phyloP scores from a whole-genome alignment of 2,888 invertebrate species.

The Timema cristinae region DNA sequence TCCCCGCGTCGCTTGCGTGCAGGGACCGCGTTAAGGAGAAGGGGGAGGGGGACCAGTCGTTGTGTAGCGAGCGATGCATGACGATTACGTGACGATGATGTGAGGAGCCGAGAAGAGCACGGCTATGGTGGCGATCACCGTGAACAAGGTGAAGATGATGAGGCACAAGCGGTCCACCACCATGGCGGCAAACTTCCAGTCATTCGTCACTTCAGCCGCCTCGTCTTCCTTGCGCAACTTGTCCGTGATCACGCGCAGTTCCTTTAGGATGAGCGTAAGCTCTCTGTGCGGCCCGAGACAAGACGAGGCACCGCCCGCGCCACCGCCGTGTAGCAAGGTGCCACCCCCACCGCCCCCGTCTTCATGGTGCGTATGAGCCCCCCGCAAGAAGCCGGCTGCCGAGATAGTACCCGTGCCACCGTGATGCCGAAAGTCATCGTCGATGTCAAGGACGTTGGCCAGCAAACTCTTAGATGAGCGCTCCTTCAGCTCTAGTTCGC shows the following conservation, averaged over 20 bases:
- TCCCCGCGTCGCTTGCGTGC: no score
- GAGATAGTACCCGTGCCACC: conserved; percentile 56
- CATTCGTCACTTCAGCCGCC: conserved; percentile 89
- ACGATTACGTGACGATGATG: conserved; percentile 80
- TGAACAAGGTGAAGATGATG: conserved; percentile 98
- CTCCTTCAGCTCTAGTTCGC: conserved; percentile 83
- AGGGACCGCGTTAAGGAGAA: no score
- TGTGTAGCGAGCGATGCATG: no score
- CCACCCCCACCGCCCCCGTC: conserved; percentile 58
- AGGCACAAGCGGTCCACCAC: conserved; percentile 99
- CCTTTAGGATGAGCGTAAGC: conserved; percentile 90
- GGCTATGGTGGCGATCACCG: conserved; percentile 94
- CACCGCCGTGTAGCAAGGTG: conserved; percentile 52
- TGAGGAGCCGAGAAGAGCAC: conserved; percentile 95
- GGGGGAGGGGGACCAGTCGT: no score
- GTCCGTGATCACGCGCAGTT: conserved; percentile 84
- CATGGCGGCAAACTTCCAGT: conserved; percentile 99
- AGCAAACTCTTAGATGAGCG: conserved; percentile 91
- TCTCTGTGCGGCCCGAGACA: conserved; percentile 92
- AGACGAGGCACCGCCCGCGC: conserved; percentile 65
- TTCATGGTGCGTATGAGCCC: conserved; percentile 46
- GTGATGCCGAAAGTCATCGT: conserved; percentile 85
- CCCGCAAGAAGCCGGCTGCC: conserved; percentile 35
- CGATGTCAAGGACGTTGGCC: conserved; percentile 95
- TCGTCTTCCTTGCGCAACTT: conserved; percentile 94